Conservation (phyloP, 2,797 vertebrate species). For the Apogon talboti region DNA sequence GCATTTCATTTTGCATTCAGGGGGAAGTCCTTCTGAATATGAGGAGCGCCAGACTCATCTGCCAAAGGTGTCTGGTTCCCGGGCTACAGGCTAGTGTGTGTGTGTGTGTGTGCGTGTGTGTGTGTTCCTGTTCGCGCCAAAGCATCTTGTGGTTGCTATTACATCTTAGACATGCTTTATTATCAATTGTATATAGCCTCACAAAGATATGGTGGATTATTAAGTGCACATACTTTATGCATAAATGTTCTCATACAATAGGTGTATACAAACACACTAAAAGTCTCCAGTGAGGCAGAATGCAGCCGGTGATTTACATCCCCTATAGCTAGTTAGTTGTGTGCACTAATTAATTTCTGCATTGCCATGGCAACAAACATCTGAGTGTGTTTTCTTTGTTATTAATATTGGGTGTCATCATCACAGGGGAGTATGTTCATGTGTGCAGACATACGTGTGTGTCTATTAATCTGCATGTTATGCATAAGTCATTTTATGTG, state of each 20-base stretch:
- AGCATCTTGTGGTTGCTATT: slow-evolving; percentile 12
- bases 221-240: slow-evolving; percentile 10
- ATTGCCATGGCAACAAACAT: slow-evolving; percentile 63
- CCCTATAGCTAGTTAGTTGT: slow-evolving; percentile 43
- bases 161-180: slow-evolving; percentile 28
- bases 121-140: slow-evolving; percentile 1
- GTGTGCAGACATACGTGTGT: slow-evolving; percentile 30
- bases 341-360: slow-evolving; percentile 63
- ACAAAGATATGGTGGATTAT: slow-evolving; percentile 4
- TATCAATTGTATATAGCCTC: slow-evolving; percentile 12
- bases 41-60: no score
- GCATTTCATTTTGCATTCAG: not conserved
- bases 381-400: slow-evolving; percentile 55
- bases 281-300: slow-evolving; percentile 24
- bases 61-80: no score
- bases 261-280: slow-evolving; percentile 24
- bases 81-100: not conserved
- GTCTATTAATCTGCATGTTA: slow-evolving; percentile 29
- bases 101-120: no score
- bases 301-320: slow-evolving; percentile 58
- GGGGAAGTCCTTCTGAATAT: not conserved
- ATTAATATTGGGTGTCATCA: slow-evolving; percentile 62
- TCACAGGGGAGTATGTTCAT: slow-evolving; percentile 30
- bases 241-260: slow-evolving; percentile 27
- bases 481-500: slow-evolving; percentile 29